Base-by-base conservation (phyloP, 2,113 vertebrate genomes). In the Pelecanoides urinatrix region DNA sequence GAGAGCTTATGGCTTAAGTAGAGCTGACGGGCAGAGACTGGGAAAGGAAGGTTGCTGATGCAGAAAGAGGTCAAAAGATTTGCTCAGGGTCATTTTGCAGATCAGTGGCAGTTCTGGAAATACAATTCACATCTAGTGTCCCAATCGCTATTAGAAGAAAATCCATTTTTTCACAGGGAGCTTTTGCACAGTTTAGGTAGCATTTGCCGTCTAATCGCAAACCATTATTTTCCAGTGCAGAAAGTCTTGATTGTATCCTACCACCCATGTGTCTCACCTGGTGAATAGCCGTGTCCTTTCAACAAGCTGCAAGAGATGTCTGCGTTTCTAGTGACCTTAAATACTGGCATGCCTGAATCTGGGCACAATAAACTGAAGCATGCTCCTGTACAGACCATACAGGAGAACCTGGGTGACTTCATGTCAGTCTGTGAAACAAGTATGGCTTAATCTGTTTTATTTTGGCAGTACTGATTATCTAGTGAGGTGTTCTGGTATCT, bases 311-410 rank as follows among this genome's bases (percentile, higher is more conserved):
- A 17, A 27, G 77, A 52, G 62, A 2, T 5, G 14, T 8, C 65
- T 49, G n/a, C 4, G 0, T 18, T 44, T 38, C 34, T 5, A 26
- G 42, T 23, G 63, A 7, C 53, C 38, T 45, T 7, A 12, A 67
- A 20, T 30, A 18, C 45, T 9, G 4, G 26, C 19, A 7, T 18
- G 13, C 59, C 36, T 27, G 14, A 70, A 44, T 42, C 13, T 21
- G 75, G 61, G 19, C 19, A 10, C 11, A 18, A 18, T 7, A 3
- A 22, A 13, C 21, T 16, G 11, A 1, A 32, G 5, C 2, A 1
- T 10, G 7, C 34, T 47, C 4, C 0, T 12, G 19, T 11, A n/a
- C 16, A 20, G 22, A 3, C 16, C 5, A 1, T 2, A 2, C 23
- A 19, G 27, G 49, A 32, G 11, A 20, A 23, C 20, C 34, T 13